Base-by-base conservation (phyloP, 2,888 invertebrate species). In the Chouioia cunea region DNA sequence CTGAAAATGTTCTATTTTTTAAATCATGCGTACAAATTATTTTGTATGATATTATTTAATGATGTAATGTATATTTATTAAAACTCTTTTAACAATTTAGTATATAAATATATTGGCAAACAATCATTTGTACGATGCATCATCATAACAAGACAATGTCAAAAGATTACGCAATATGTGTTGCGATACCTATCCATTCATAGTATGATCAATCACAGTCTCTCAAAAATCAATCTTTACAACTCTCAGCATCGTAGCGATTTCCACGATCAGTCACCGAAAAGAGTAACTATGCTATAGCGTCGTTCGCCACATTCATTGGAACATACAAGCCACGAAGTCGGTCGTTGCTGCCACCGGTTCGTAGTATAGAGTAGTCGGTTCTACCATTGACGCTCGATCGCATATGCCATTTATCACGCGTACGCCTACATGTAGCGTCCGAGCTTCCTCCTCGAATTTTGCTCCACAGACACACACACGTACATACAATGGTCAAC, bases 371-470 rank as follows among this genome's bases (percentile, higher is more conserved):
- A 62, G n/a, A n/a, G 70, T 70, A 65, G 72, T 65, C 53, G 71
- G 50, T 48, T 71, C 67, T 74, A 77, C 77, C 73, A 76, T 78
- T 76, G 74, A 80, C 77, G 77, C 77, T 74, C 76, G 75, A 75
- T 76, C 76, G 76, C 78, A 77, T 77, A 71, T 63, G 74, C 76
- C 80, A 79, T 80, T 81, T 79, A 79, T 80, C 79, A 79, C 76
- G 63, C 73, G 73, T 59, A 69, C 62, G 36, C 36, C 10, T 3
- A 69, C 73, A n/a, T n/a, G n/a, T n/a, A n/a, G n/a, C n/a, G 65
- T 58, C 12, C 36, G 10, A 36, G 36, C 36, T 36, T 36, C 36
- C 36, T 36, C 36, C 36, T 4, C 36, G 75, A 71, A 68, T 62
- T 73, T 73, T 67, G 70, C 65, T 64, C 75, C 75, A 76, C 75